Percentiles rank a stretch among this genome's conserved stretches.
These are phyloP conservation scores for Gastrophryne carolinensis DNA, from an alignment of 2,797 vertebrate species.

Conservation along the genomic window DNA sequence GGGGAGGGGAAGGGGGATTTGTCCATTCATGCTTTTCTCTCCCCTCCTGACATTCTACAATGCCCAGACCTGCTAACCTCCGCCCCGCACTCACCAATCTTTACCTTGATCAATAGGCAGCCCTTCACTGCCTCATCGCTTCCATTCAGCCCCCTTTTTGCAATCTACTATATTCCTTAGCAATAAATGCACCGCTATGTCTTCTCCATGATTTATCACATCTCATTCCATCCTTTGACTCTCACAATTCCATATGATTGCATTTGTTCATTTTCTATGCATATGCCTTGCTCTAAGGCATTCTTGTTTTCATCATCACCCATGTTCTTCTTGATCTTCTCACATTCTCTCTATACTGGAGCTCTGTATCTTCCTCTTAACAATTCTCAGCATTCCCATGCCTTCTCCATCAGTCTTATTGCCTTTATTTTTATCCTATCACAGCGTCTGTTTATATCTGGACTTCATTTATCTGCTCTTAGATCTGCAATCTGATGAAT, in stretches of 20 bases:
- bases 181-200: too few relatives aligned
- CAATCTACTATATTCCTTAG: too few relatives aligned
- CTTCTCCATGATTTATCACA: neutral
- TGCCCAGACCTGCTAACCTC: conserved; percentile 18
- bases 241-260: neutral
- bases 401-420: neutral
- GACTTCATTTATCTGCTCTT: neutral
- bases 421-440: neutral
- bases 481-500: neutral
- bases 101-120: conserved; percentile 50
- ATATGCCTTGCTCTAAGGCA: neutral
- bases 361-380: neutral
- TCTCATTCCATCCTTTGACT: neutral
- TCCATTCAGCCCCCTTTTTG: conserved; percentile 18
- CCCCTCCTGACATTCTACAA: conserved; percentile 30
- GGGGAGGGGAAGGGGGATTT: conserved; percentile 29
- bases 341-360: neutral
- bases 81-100: conserved; percentile 36
- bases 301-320: neutral
- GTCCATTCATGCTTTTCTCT: conserved; percentile 47
- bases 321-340: neutral
- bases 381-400: neutral
- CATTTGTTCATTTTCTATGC: neutral
- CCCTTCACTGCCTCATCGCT: conserved; percentile 20
- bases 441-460: neutral